Evolutionary conservation across 2,888 invertebrate species (phyloP).

Genomic region (Aphodius granarius): DNA sequence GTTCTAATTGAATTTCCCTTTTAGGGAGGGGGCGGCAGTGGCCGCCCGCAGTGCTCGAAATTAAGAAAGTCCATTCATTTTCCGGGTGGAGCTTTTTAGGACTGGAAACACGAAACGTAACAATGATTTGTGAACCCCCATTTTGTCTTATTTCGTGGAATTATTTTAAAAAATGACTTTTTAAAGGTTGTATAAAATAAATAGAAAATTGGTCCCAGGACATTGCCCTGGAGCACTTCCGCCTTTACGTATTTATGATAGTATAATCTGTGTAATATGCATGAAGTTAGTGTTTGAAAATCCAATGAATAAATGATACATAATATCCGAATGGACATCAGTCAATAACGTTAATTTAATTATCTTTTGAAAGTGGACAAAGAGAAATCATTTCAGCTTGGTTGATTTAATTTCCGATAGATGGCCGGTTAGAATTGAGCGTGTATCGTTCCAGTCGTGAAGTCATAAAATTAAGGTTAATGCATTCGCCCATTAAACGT

Average conservation of each 20-base stretch:
- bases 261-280: no score
- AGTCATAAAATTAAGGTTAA: constrained; percentile 10
- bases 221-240: no score
- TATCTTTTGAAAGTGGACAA: neutral
- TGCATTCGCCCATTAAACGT: constrained; percentile 13
- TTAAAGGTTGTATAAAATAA: no score
- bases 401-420: neutral
- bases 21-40: neutral
- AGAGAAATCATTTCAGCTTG: neutral
- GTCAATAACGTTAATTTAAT: neutral
- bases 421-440: neutral
- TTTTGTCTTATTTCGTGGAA: neutral
- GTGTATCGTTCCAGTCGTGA: constrained; percentile 4
- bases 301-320: neutral
- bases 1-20: neutral
- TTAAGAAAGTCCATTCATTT: neutral
- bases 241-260: no score
- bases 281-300: neutral
- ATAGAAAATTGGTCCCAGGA: no score
- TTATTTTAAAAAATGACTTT: no score
- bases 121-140: neutral
- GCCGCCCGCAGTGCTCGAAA: neutral
- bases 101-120: neutral
- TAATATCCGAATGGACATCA: neutral
- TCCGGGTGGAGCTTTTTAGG: neutral